phyloP scores from a whole-genome alignment of 2,888 invertebrate genomes.

The Bombylius discolor region DNA sequence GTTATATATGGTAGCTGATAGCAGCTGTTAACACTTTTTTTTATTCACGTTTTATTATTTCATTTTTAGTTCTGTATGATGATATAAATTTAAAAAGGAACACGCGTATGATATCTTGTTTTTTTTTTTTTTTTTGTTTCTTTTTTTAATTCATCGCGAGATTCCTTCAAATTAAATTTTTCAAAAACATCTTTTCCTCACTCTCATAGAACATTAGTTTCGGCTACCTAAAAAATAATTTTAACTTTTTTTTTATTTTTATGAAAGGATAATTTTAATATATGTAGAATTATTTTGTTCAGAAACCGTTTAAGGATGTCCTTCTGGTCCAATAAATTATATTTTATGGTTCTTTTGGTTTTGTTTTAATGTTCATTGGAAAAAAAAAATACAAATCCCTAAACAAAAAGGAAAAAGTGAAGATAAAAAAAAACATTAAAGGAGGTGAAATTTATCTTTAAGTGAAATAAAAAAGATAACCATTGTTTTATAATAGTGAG shows the following conservation, averaged over 20 bases:
- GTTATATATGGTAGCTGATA: neutral
- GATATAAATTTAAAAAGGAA: neutral
- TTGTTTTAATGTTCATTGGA: slow-evolving; percentile 1
- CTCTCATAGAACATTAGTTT: neutral
- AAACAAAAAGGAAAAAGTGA: too few relatives aligned
- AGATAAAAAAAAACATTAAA: too few relatives aligned
- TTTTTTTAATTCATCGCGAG: too few relatives aligned
- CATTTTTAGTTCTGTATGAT: neutral
- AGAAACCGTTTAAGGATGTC: neutral
- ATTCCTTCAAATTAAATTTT: too few relatives aligned
- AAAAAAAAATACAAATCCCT: neutral
- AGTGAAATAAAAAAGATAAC: too few relatives aligned
- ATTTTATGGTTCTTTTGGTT: neutral
- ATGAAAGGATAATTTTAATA: too few relatives aligned
- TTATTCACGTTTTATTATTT: neutral
- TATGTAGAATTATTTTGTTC: too few relatives aligned
- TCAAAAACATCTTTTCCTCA: too few relatives aligned
- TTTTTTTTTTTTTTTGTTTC: too few relatives aligned
- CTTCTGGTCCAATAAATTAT: slow-evolving; percentile 8
- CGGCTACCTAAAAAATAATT: slow-evolving; percentile 3
- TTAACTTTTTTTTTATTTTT: neutral
- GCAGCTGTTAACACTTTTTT: slow-evolving; percentile 8
- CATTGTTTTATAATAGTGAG: too few relatives aligned
- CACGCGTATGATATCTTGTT: neutral
- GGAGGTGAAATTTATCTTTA: too few relatives aligned